A percentile compares a stretch with the other conserved stretches of the same genome.
These are phyloP conservation scores for Python bivittatus DNA, from an alignment of 2,113 vertebrate genomes.

Conservation along the genomic window DNA sequence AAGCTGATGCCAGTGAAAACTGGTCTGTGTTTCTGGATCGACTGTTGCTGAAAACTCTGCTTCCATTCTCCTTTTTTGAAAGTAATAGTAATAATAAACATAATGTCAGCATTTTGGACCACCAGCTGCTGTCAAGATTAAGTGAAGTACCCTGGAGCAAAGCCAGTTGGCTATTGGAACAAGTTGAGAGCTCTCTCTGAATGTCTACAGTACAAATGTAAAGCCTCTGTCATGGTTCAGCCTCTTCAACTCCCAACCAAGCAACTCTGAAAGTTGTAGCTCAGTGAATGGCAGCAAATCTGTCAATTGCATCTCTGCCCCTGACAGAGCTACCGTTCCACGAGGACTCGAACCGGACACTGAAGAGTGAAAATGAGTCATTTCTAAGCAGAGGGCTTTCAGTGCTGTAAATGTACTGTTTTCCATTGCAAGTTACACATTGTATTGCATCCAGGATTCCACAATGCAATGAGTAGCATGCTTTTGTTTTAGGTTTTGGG, in stretches of 20 bases:
- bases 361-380: not conserved
- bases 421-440: not conserved
- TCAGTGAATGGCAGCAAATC: not conserved
- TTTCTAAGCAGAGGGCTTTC: not conserved
- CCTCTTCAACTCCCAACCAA: not conserved
- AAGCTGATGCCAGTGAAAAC: not conserved
- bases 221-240: not conserved
- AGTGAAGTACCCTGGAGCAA: not conserved
- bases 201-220: not conserved
- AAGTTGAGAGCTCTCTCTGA: accelerated
- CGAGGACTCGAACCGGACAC: not conserved
- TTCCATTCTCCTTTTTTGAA: not conserved
- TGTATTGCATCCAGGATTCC: not conserved
- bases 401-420: not conserved
- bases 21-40: not conserved
- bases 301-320: not conserved
- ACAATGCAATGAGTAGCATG: not conserved
- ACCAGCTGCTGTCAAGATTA: not conserved
- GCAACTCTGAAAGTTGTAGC: not conserved
- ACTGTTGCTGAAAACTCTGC: not conserved
- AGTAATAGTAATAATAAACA: not conserved
- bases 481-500: not conserved
- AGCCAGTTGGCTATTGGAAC: not conserved
- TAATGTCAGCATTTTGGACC: not conserved
- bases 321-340: not conserved